phyloP scores from a whole-genome alignment of 2,113 vertebrate species.

The Aegithalos caudatus region DNA sequence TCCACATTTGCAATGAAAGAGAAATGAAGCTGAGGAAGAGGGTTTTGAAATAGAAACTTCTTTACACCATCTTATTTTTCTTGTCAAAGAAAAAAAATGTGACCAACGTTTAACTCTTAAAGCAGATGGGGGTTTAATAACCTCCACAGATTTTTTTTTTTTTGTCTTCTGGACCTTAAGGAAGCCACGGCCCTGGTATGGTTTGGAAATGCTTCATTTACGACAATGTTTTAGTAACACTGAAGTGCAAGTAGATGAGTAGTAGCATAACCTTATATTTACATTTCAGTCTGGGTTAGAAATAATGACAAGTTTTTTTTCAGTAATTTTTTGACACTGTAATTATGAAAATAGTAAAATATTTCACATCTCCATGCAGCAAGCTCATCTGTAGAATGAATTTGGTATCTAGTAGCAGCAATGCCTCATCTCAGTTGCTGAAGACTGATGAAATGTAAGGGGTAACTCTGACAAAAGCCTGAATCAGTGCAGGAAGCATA shows the following conservation, averaged over 20 bases:
- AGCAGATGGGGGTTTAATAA: neutral
- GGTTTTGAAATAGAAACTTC: neutral
- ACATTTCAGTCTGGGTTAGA: neutral
- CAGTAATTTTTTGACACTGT: neutral
- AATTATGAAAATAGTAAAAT: neutral
- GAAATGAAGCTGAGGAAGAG: neutral
- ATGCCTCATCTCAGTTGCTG: neutral
- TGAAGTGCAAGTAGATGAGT: neutral
- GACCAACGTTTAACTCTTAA: neutral
- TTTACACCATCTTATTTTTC: neutral
- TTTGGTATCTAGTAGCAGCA: neutral
- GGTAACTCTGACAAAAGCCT: neutral
- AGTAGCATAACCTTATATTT: neutral
- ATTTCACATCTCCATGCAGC: neutral
- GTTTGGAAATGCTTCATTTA: neutral
- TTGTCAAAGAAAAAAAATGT: neutral
- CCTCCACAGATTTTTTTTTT: neutral
- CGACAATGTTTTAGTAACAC: neutral
- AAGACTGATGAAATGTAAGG: neutral
- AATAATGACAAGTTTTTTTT: neutral
- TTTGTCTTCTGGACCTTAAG: neutral
- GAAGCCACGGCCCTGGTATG: neutral
- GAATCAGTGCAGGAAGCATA: conserved; percentile 1
- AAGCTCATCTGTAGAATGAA: neutral
- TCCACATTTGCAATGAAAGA: neutral